Evolutionary conservation across 2,797 vertebrate genomes (phyloP).

Genomic region (Melanotaenia trifasciata): DNA sequence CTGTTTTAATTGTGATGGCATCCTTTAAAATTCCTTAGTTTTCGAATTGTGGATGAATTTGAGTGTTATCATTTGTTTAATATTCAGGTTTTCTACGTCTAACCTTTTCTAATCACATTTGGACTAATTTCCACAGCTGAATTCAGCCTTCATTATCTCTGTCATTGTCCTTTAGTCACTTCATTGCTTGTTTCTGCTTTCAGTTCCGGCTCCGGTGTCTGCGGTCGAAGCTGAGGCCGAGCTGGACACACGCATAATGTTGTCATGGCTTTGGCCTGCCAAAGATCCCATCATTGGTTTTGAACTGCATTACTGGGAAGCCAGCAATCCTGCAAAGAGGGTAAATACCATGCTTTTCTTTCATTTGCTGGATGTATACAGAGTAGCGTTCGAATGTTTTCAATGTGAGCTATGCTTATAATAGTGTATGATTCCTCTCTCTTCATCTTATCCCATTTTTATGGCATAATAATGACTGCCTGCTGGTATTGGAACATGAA

Average conservation of each 20-base stretch:
- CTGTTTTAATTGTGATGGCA: too few relatives aligned
- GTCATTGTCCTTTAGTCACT: neutral
- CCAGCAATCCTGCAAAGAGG: conserved; percentile 84
- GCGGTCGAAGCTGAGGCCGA: conserved; percentile 94
- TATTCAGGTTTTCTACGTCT: too few relatives aligned
- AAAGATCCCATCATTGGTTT: conserved; percentile 91
- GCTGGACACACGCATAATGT: conserved; percentile 91
- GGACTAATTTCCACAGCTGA: neutral
- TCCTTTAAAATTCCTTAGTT: too few relatives aligned
- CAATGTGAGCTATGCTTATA: too few relatives aligned
- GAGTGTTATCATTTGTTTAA: too few relatives aligned
- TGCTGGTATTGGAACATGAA: too few relatives aligned
- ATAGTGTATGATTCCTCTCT: too few relatives aligned
- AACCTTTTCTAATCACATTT: too few relatives aligned
- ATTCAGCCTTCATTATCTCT: neutral
- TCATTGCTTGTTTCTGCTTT: conserved; percentile 11
- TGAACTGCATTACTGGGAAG: conserved; percentile 93
- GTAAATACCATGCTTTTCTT: conserved; percentile 69
- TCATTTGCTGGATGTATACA: neutral
- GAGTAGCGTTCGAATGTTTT: too few relatives aligned
- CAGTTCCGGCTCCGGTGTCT: conserved; percentile 92
- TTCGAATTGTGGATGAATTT: too few relatives aligned
- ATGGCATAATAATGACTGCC: too few relatives aligned
- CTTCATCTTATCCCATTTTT: too few relatives aligned
- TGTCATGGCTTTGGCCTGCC: conserved; percentile 92